Conservation (phyloP, 2,113 vertebrate genomes). For the Lampris megalopsis region DNA sequence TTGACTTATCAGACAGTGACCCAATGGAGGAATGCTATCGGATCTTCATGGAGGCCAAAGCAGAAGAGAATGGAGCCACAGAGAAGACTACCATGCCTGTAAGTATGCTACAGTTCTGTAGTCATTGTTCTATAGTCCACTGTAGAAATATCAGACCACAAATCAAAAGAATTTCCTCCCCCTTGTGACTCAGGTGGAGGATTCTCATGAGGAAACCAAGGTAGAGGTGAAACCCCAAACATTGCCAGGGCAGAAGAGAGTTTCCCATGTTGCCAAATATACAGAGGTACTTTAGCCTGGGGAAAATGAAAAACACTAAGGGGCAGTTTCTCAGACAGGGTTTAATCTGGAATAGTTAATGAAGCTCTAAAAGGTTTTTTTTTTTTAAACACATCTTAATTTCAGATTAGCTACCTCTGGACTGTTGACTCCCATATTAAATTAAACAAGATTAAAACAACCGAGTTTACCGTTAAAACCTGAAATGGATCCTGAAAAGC, state of each 20-base stretch:
- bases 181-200: constrained; percentile 33
- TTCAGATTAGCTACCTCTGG: no score
- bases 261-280: constrained; percentile 76
- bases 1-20: constrained; percentile 81
- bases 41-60: constrained; percentile 84
- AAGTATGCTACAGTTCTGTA: constrained; percentile 44
- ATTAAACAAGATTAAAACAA: no score
- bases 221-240: constrained; percentile 37
- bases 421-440: no score
- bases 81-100: constrained; percentile 49
- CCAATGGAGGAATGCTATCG: constrained; percentile 83
- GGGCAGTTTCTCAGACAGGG: no score
- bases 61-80: constrained; percentile 12
- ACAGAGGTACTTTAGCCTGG: constrained; percentile 65
- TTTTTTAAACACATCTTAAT: no score
- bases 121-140: background rate
- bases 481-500: no score
- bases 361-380: no score
- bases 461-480: no score
- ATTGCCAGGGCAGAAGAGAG: constrained; percentile 70
- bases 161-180: background rate
- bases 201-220: constrained; percentile 35
- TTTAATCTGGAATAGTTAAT: no score
- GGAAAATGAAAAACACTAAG: no score
- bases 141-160: background rate